Evolutionary conservation across 2,888 invertebrate genomes (phyloP).

Genomic region (Pyrrhia umbra): DNA sequence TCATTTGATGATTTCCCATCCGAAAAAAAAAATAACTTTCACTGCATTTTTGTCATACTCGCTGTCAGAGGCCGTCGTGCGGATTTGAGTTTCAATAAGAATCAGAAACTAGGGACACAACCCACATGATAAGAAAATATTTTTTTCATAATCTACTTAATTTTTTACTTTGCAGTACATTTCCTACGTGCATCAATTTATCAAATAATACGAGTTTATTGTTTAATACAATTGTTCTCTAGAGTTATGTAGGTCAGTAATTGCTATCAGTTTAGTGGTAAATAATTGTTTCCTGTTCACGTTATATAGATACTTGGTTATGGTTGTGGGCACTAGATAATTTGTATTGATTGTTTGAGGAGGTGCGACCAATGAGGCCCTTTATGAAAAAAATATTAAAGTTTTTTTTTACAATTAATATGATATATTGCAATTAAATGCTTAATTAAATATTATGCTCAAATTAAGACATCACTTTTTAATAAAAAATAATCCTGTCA

Average conservation of each 20-base stretch:
- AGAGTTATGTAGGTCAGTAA: slow-evolving; percentile 16
- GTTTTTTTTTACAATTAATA: neutral
- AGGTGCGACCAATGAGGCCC: neutral
- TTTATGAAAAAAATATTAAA: neutral
- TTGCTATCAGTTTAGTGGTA: slow-evolving; percentile 23
- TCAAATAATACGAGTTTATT: too few relatives aligned
- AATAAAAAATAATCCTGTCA: too few relatives aligned
- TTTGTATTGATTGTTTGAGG: slow-evolving; percentile 8
- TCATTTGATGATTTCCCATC: too few relatives aligned
- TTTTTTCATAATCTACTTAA: too few relatives aligned
- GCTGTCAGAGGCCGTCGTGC: too few relatives aligned
- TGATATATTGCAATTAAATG: neutral
- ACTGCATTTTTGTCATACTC: too few relatives aligned
- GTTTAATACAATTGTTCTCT: neutral
- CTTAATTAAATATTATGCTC: too few relatives aligned
- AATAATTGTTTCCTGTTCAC: slow-evolving; percentile 23
- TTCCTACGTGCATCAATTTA: neutral
- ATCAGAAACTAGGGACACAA: too few relatives aligned
- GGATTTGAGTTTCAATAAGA: too few relatives aligned
- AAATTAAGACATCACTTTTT: too few relatives aligned
- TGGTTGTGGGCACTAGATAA: slow-evolving; percentile 27
- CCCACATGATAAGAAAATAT: too few relatives aligned
- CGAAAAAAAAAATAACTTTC: too few relatives aligned
- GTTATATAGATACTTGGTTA: slow-evolving; percentile 5
- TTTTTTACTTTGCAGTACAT: neutral